Base-by-base conservation (phyloP, 2,797 vertebrate genomes). In the Micromesistius poutassou region DNA sequence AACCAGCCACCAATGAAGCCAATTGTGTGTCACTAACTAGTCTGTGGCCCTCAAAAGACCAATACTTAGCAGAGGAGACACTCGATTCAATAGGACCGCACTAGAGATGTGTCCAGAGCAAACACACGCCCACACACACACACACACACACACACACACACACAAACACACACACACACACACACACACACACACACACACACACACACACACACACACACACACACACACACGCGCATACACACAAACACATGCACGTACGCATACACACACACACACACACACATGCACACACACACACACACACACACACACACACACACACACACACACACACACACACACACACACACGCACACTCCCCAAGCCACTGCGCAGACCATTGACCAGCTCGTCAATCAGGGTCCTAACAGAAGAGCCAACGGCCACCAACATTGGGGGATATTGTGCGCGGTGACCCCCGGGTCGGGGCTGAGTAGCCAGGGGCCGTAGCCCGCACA, bases 381-480 rank as follows among this genome's bases (percentile, higher is more conserved):
- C 88, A 89, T 85, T 86, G 88, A 91, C 87, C 76, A 81, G 81
- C 82, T 92, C 89, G 87, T 95, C 94, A 94, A 94, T 95, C 94
- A 94, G 75, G 25, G 75, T 82, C 90, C 89, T 92, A 92, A 91
- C 87, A 93, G 91, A 90, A 87, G 81, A 9, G 87, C 91, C 90
- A 89, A 81, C 90, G 90, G 90, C 93, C 93, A 94, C 94, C 93
- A 93, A 92, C 92, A 87, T 88, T 88, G 85, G 19, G 62, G 78
- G 83, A 92, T 88, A 93, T 94, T 95, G 93, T 92, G 84, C 16
- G 33, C 13, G 19, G 30, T 87, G 94, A 95, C 95, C 94, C 84
- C 9, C 3, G 71, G 94, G 94, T 95, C 93, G 91, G 85, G 80
- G 76, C 84, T 87, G 85, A 94, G 90, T 90, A 87, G 91, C 80